These are phyloP conservation scores for Ramphastos sulfuratus DNA, from an alignment of 2,113 vertebrate genomes.

Conservation along the genomic window DNA sequence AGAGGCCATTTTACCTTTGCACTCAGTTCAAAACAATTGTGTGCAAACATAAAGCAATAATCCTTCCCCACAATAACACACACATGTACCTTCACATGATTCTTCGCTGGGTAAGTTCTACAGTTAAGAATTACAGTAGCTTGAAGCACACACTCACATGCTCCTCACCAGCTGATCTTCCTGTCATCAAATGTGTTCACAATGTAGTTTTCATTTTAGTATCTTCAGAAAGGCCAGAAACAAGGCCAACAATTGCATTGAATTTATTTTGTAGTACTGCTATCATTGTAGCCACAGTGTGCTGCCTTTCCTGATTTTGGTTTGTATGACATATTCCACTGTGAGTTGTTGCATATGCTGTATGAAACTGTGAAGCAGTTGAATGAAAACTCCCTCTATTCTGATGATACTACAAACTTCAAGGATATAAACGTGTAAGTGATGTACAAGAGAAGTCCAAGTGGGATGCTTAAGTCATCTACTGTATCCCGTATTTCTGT, in stretches of 20 bases:
- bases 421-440: not conserved
- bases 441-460: not conserved
- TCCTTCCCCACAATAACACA: not conserved
- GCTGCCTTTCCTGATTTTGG: not conserved
- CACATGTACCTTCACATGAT: not conserved
- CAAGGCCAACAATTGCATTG: not conserved
- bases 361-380: not conserved
- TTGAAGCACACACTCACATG: not conserved
- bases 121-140: not conserved
- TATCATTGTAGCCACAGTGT: not conserved
- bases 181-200: not conserved
- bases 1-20: not conserved
- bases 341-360: not conserved
- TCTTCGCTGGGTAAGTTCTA: not conserved
- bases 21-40: not conserved
- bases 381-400: not conserved
- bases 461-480: not conserved
- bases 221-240: not conserved
- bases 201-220: not conserved
- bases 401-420: not conserved
- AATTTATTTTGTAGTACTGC: not conserved
- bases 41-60: not conserved
- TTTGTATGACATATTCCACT: not conserved
- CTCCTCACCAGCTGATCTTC: not conserved
- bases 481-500: not conserved